Base-by-base conservation (phyloP, 2,888 invertebrate species). In the Tetranychus truncatus region DNA sequence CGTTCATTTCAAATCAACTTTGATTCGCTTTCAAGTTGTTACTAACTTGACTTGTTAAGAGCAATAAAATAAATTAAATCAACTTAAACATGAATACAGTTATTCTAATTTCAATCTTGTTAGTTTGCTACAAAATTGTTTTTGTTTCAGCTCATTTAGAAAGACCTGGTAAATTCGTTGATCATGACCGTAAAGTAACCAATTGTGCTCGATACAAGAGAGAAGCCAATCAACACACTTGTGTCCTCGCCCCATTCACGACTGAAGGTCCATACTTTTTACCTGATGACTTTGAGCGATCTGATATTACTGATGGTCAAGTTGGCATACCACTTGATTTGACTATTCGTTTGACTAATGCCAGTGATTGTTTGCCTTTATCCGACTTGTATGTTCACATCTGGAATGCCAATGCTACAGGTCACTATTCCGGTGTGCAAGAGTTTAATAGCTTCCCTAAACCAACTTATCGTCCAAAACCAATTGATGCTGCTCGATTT, bases 401-500 rank as follows among this genome's bases (percentile, higher is more conserved):
- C 8, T 72, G 72, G 72, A 9, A n/a, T 24, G n/a, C 20, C n/a
- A 24, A 72, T 72, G 45, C 34, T 24, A n/a, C 18, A 9, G 72
- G 72, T n/a, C 9, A 72, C 24, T 72, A 72, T 72, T 72, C 72
- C 11, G 72, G 72, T 11, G 8, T 72, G 1, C 8, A 34, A 21
- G 18, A 24, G 24, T 72, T 11, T 4, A 15, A 18, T 72, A 15
- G 11, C 45, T 9, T 7, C 6, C 21, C 66, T 18, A 20, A 21
- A 2, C 66, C 24, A 34, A 11, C 15, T 11, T 18, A 8, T 15
- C 24, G n/a, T 34, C n/a, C 21, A 8, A n/a, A 65, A 21, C 67
- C 73, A 21, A 75, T 69, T 7, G 73, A 75, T 71, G 74, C 75
- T 34, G 21, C 34, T 15, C 67, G 75, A 21, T 76, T 73, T 46